Percentiles rank a stretch among this genome's conserved stretches.
Evolutionary conservation across 2,113 vertebrate species (phyloP).

Genomic region (Prinia subflava): DNA sequence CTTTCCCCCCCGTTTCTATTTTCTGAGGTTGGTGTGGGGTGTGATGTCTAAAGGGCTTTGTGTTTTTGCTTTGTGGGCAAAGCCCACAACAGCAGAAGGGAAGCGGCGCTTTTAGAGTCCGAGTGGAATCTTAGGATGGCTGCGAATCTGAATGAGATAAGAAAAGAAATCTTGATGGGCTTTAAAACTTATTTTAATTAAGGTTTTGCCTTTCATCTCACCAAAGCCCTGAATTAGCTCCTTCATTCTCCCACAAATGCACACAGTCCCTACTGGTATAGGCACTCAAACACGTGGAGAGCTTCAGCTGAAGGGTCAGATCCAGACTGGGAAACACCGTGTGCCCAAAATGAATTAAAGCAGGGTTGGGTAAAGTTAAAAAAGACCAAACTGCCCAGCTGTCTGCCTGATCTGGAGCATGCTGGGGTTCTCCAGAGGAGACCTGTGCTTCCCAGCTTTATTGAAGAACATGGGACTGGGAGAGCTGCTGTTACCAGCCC

Average conservation of each 20-base stretch:
- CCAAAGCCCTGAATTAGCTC: conserved; percentile 29
- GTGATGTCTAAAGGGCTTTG: not conserved
- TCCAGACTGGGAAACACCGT: not conserved
- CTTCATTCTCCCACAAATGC: not conserved
- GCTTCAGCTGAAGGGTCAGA: not conserved
- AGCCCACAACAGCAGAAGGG: not conserved
- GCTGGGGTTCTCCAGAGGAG: not conserved
- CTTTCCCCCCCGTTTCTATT: not conserved
- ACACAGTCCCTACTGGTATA: not conserved
- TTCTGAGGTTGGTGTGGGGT: not conserved
- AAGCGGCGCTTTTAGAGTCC: not conserved
- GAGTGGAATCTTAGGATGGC: not conserved
- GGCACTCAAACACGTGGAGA: accelerated
- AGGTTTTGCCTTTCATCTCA: conserved; percentile 47
- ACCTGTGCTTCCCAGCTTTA: not conserved
- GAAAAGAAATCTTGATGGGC: not conserved
- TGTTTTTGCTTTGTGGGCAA: not conserved
- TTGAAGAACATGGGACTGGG: accelerated
- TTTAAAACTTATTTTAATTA: conserved; percentile 63
- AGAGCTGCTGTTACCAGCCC: not conserved
- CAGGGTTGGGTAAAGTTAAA: not conserved
- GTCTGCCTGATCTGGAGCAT: not conserved
- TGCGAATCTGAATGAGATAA: conserved; percentile 39
- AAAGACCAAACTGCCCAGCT: not conserved
- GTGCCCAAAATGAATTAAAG: not conserved